Evolutionary conservation across 2,113 vertebrate genomes (phyloP), one percentile per base, ranked within the genome.

Genomic region (Takifugu bimaculatus): DNA sequence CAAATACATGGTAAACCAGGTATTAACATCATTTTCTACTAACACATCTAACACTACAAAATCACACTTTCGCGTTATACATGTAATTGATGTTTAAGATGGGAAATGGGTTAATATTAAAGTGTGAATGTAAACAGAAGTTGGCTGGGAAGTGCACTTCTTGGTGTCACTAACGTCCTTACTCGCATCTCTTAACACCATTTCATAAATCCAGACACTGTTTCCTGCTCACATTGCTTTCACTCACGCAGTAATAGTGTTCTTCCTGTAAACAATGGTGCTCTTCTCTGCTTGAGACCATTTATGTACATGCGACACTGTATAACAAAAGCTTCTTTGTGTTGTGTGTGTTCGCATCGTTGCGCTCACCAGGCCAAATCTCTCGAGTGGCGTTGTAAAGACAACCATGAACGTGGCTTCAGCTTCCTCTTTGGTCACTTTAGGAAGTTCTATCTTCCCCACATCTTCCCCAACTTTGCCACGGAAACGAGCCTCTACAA

Each of bases 1-100:
- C 84, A 99, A 99, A 91, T 98, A 98, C 77, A 96, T 98, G 91
- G 97, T 98, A 92, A 99, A 96, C 92, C 97, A 98, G 97, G 97
- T 98, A 95, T 66, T 84, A 87, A 75, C 68, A 68, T 65, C 26
- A 57, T 86, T 65, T 65, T 58, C 78, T 81, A 87, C 90, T 91
- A 91, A 91, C 87, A 80, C 55, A 44, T 58, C 79, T 89, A 82
- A 87, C 69, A 77, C 64, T 27, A 44, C 39, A 52, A 64, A 35
- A 57, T 15, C 25, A 50, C 39, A 71, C 58, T 12, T 45, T 13
- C 29, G 56, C 29, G 78, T 72, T 79, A 69, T 20, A 20, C 20
- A 79, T 66, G 50, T 9, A 13, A 79, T 66, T 69, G 68, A 65
- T 56, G 20, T n/a, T 47, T n/a, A 68, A 56, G n/a, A 44, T 10